phyloP scores from a whole-genome alignment of 2,113 vertebrate genomes.

The Lepus europaeus region DNA sequence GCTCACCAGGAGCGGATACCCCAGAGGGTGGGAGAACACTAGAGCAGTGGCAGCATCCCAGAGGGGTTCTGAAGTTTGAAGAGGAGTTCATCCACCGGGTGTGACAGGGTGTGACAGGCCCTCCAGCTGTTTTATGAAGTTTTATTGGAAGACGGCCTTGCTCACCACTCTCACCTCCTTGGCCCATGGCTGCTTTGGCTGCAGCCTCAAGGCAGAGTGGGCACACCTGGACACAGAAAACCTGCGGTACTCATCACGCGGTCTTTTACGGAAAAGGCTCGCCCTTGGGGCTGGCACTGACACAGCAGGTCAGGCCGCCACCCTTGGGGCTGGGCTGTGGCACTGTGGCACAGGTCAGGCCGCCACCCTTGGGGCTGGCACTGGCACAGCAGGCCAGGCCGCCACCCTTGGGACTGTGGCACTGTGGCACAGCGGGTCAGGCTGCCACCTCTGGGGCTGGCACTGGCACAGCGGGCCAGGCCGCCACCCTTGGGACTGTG shows the following conservation, averaged over 20 bases:
- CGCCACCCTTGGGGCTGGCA: too few species aligned
- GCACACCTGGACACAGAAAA: not conserved
- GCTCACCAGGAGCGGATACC: not conserved
- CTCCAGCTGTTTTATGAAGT: not conserved
- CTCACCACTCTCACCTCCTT: not conserved
- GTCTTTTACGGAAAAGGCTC: not conserved
- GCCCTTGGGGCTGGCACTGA: too few species aligned
- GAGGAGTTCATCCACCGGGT: not conserved
- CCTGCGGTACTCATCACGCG: not conserved
- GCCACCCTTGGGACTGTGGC: too few species aligned
- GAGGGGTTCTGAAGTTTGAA: not conserved
- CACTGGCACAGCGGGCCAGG: too few species aligned
- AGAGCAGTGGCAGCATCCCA: not conserved
- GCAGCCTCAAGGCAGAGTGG: fast-evolving
- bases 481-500: too few species aligned
- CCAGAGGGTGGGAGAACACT: not conserved
- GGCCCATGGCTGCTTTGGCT: not conserved
- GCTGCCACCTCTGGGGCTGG: too few species aligned
- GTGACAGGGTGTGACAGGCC: not conserved
- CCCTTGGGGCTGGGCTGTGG: too few species aligned
- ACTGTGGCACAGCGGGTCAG: too few species aligned
- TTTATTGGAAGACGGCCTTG: not conserved
- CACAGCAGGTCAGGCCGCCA: too few species aligned
- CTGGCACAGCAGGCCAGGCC: too few species aligned
- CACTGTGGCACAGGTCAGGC: too few species aligned